Percentiles rank a stretch among this genome's conserved stretches.
Conservation (phyloP, 2,888 invertebrate genomes). For the Hedya salicella region DNA sequence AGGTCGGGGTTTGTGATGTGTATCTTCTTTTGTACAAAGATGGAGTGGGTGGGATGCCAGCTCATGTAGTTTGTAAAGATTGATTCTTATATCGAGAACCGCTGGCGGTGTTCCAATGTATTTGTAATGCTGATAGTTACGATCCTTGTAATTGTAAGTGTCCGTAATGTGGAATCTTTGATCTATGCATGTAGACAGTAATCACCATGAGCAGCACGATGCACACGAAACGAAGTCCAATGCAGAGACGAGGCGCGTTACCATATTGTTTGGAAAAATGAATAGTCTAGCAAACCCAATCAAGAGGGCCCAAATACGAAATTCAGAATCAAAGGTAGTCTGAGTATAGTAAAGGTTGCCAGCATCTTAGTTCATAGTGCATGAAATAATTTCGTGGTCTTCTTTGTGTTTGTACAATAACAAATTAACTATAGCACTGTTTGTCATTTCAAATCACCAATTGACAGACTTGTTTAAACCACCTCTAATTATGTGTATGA, state of each 20-base stretch:
- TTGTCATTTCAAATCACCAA: conserved; percentile 73
- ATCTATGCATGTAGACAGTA: conserved; percentile 36
- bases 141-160: conserved; percentile 33
- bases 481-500: conserved; percentile 74
- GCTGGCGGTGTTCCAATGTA: conserved; percentile 69
- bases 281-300: conserved; percentile 17
- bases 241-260: conserved; percentile 15
- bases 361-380: conserved; percentile 62
- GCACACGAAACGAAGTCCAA: conserved; percentile 18
- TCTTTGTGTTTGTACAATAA: conserved; percentile 68
- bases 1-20: conserved; percentile 18
- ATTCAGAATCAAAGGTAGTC: conserved; percentile 15
- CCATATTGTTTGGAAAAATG: conserved; percentile 12
- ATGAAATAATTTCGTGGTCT: conserved; percentile 59
- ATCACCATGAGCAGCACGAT: conserved; percentile 28
- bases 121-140: conserved; percentile 37
- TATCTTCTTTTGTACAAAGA: conserved; percentile 49
- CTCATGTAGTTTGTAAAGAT: conserved; percentile 40
- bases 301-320: conserved; percentile 23
- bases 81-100: conserved; percentile 52
- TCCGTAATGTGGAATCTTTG: conserved; percentile 20
- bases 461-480: conserved; percentile 70
- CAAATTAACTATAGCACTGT: conserved; percentile 70
- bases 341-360: conserved; percentile 49
- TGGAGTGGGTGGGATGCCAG: conserved; percentile 43